A percentile compares a stretch with the other conserved stretches of the same genome.
phyloP scores from a whole-genome alignment of 2,113 vertebrate genomes.

The Seriola dumerili region DNA sequence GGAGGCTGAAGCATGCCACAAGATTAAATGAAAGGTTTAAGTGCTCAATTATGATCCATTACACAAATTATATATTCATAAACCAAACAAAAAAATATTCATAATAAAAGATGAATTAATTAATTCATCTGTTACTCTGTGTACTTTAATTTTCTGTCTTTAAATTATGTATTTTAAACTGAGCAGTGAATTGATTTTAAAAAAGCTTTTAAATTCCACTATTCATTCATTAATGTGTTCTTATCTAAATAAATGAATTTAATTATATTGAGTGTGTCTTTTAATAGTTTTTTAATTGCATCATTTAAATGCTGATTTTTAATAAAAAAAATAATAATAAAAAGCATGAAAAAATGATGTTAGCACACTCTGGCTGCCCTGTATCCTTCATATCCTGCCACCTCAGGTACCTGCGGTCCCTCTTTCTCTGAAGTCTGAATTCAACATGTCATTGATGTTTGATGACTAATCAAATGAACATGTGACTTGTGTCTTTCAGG shows the following conservation, averaged over 20 bases:
- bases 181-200: too few relatives aligned
- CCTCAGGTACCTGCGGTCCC: background rate
- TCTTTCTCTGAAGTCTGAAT: background rate
- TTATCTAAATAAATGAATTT: too few relatives aligned
- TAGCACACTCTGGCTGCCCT: too few relatives aligned
- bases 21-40: background rate
- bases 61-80: background rate
- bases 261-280: background rate
- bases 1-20: background rate
- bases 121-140: too few relatives aligned
- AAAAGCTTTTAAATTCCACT: too few relatives aligned
- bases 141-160: too few relatives aligned
- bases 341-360: background rate
- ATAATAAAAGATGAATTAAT: too few relatives aligned
- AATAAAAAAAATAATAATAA: too few relatives aligned
- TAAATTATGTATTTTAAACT: too few relatives aligned
- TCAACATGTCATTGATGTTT: background rate
- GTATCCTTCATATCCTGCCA: background rate
- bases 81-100: background rate
- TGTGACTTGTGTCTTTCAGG: conserved; percentile 21
- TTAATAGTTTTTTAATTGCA: background rate
- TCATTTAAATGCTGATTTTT: background rate
- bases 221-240: too few relatives aligned
- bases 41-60: background rate
- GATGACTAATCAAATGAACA: background rate